Conservation (phyloP, 2,888 invertebrate genomes). For the Notodonta dromedarius region DNA sequence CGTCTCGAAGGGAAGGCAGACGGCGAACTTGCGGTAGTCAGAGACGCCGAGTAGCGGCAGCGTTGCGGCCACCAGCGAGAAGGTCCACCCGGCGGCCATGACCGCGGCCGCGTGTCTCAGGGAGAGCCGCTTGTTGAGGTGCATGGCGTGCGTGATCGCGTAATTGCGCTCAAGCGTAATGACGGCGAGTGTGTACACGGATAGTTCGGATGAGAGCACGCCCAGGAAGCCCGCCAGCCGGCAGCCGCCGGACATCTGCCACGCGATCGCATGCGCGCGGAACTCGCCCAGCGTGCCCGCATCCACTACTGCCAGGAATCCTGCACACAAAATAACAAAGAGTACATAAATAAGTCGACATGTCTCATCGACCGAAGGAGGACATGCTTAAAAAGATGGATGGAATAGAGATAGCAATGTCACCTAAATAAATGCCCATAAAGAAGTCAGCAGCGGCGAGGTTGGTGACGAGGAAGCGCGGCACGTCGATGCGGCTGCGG, state of each 20-base stretch:
- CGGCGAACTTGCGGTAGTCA: conserved; percentile 98
- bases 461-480: conserved; percentile 98
- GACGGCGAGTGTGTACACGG: conserved; percentile 97
- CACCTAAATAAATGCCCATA: conserved; percentile 97
- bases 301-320: conserved; percentile 97
- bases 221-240: conserved; percentile 97
- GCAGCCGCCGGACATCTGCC: conserved; percentile 98
- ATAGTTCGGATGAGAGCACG: conserved; percentile 96
- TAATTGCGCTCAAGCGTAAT: conserved; percentile 98
- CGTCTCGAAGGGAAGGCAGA: conserved; percentile 98
- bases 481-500: conserved; percentile 97
- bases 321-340: conserved; percentile 66
- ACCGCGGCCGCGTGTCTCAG: conserved; percentile 95
- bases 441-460: conserved; percentile 98
- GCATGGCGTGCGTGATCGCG: conserved; percentile 99
- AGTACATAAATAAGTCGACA: too few species aligned
- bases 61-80: conserved; percentile 93
- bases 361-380: too few species aligned
- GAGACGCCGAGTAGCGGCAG: conserved; percentile 96
- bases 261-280: conserved; percentile 97
- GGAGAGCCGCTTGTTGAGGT: conserved; percentile 96
- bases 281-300: conserved; percentile 98
- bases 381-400: too few species aligned
- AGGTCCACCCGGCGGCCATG: conserved; percentile 97
- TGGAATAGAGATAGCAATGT: too few species aligned